Percentiles rank a stretch among this genome's conserved stretches.
These are phyloP conservation scores for Thalassophryne amazonica DNA, from an alignment of 2,797 vertebrate genomes.

Conservation along the genomic window DNA sequence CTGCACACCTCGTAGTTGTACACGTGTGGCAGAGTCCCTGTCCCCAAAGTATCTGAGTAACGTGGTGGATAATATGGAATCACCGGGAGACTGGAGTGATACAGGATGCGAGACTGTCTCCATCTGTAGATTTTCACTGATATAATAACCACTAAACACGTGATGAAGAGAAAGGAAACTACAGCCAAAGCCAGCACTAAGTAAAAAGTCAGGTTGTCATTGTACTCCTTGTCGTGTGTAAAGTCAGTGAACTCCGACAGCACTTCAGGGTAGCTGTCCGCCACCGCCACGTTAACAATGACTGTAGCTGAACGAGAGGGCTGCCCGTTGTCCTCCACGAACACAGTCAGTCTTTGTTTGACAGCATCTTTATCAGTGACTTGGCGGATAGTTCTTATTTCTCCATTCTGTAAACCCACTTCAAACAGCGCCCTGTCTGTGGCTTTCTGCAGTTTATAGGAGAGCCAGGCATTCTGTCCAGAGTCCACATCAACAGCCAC, in stretches of 20 bases:
- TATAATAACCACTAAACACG: slow-evolving; percentile 13
- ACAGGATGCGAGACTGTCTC: slow-evolving; percentile 51
- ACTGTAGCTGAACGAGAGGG: slow-evolving; percentile 60
- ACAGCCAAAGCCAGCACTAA: slow-evolving; percentile 12
- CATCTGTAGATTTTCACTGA: slow-evolving; percentile 19
- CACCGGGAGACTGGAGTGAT: slow-evolving; percentile 9
- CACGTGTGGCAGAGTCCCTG: slow-evolving; percentile 22
- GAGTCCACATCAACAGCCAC: slow-evolving; percentile 79
- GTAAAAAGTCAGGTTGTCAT: slow-evolving; percentile 13
- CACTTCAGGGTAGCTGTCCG: slow-evolving; percentile 17
- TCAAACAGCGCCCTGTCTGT: slow-evolving; percentile 75
- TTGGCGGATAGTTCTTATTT: slow-evolving; percentile 64
- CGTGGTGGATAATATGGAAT: slow-evolving; percentile 25
- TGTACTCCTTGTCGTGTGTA: slow-evolving; percentile 10
- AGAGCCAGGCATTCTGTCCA: slow-evolving; percentile 80
- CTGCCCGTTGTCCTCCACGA: slow-evolving; percentile 74
- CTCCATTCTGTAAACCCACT: slow-evolving; percentile 65
- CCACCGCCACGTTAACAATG: too few species aligned
- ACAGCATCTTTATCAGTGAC: slow-evolving; percentile 70
- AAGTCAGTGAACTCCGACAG: slow-evolving; percentile 5
- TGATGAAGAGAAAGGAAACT: slow-evolving; percentile 16
- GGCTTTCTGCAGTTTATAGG: slow-evolving; percentile 66
- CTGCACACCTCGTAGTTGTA: slow-evolving; percentile 27
- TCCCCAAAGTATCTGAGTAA: slow-evolving; percentile 18
- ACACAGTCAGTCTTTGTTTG: slow-evolving; percentile 71